Evolutionary conservation across 2,888 invertebrate species (phyloP).

Genomic region (Ochropleura plecta): DNA sequence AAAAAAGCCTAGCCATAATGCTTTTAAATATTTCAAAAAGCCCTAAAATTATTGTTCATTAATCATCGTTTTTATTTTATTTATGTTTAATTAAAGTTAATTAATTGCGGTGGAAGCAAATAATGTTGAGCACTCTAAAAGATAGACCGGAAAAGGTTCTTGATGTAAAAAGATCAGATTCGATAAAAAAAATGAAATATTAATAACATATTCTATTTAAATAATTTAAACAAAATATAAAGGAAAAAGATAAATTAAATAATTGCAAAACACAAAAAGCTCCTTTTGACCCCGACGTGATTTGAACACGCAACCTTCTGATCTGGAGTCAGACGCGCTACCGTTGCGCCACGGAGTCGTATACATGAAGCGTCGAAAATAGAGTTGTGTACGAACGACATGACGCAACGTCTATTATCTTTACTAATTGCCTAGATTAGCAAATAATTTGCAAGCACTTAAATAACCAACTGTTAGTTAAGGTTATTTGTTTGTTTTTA

Average conservation of each 20-base stretch:
- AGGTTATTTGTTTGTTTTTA: neutral
- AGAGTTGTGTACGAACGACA: neutral
- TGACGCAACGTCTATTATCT: slow-evolving; percentile 89
- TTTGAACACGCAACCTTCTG: slow-evolving; percentile 99
- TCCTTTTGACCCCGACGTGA: slow-evolving; percentile 96
- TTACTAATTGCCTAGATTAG: neutral
- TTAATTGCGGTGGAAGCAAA: neutral
- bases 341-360: slow-evolving; percentile 99
- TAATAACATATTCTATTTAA: neutral
- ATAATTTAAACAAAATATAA: neutral
- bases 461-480: neutral
- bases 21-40: neutral
- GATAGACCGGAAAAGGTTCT: neutral
- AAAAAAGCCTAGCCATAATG: neutral
- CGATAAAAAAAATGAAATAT: neutral
- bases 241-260: slow-evolving; percentile 30
- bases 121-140: neutral
- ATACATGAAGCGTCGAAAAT: rapidly evolving
- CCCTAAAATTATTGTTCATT: neutral
- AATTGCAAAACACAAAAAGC: slow-evolving; percentile 50
- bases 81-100: neutral
- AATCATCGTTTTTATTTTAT: neutral
- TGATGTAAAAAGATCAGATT: neutral
- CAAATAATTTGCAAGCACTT: neutral
- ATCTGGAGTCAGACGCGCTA: slow-evolving; percentile 99